Evolutionary conservation across 2,113 vertebrate species (phyloP).

Genomic region (Corynorhinus townsendii): DNA sequence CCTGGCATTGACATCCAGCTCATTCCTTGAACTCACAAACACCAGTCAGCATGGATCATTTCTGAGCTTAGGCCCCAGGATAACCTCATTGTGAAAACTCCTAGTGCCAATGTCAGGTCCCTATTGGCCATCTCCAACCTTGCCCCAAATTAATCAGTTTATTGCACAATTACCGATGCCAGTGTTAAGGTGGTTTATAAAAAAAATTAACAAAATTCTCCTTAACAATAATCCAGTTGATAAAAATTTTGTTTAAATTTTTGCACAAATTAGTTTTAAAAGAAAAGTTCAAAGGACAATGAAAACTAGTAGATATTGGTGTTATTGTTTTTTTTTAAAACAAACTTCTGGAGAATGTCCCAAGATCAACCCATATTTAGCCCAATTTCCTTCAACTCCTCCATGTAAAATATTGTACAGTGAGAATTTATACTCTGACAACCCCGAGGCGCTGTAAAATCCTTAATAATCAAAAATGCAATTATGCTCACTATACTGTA

Average conservation of each 20-base stretch:
- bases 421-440: slow-evolving; percentile 64
- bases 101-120: not conserved
- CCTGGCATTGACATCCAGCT: not conserved
- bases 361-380: slow-evolving; percentile 37
- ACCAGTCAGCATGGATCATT: not conserved
- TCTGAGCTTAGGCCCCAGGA: not conserved
- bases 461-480: slow-evolving; percentile 75
- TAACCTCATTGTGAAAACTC: not conserved
- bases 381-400: slow-evolving; percentile 32
- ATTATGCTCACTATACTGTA: slow-evolving; percentile 72
- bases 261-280: not conserved
- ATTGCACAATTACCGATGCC: not conserved
- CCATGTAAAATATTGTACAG: slow-evolving; percentile 54
- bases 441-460: slow-evolving; percentile 71
- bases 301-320: not conserved
- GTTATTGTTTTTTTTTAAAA: slow-evolving; percentile 7
- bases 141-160: not conserved
- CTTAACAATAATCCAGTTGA: not conserved
- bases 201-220: not conserved
- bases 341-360: slow-evolving; percentile 34
- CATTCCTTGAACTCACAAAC: not conserved
- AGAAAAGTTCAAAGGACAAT: slow-evolving; percentile 22
- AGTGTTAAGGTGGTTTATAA: not conserved
- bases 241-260: slow-evolving; percentile 18
- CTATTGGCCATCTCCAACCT: not conserved